phyloP scores from a whole-genome alignment of 2,113 vertebrate species.

The Nothobranchius furzeri region DNA sequence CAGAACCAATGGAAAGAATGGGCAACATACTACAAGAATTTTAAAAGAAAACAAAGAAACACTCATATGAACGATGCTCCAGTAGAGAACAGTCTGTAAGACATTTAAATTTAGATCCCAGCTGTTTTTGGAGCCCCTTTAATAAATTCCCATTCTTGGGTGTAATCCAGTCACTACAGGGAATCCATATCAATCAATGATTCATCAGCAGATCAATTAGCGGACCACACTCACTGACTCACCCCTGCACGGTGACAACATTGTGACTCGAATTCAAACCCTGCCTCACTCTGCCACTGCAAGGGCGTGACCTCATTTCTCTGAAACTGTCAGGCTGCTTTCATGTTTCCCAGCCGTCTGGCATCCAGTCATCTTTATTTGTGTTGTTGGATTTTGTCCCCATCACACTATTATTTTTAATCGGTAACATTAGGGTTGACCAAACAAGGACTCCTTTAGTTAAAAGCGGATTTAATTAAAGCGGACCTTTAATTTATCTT shows the following conservation, averaged over 20 bases:
- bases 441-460: background rate
- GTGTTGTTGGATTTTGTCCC: background rate
- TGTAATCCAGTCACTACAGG: background rate
- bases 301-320: constrained; percentile 6
- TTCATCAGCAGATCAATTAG: constrained; percentile 44
- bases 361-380: background rate
- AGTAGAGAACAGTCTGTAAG: too few species aligned
- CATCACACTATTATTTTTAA: background rate
- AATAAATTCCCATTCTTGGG: constrained; percentile 7
- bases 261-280: constrained; percentile 36
- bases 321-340: too few species aligned
- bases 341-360: background rate
- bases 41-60: too few species aligned
- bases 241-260: constrained; percentile 40
- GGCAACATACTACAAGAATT: too few species aligned
- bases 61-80: background rate
- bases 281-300: background rate
- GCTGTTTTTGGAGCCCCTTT: background rate
- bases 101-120: too few species aligned
- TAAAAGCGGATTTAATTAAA: too few species aligned
- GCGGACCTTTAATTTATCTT: background rate
- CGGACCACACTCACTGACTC: constrained; percentile 32
- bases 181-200: constrained; percentile 60
- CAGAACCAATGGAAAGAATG: too few species aligned
- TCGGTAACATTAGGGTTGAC: background rate